phyloP scores from a whole-genome alignment of 2,888 invertebrate species.

The Drosophila falleni region DNA sequence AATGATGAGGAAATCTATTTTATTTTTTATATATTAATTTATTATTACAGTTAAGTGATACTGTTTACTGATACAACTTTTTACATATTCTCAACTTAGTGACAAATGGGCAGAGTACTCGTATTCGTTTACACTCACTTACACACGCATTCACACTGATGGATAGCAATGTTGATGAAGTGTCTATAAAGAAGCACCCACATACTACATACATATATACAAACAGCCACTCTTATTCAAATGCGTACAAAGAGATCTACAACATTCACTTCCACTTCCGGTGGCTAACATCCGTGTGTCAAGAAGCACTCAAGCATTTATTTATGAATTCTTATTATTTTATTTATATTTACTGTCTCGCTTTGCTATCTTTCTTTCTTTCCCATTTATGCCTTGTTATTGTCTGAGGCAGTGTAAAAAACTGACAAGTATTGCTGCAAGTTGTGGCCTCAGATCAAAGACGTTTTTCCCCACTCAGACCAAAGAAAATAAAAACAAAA shows the following conservation, averaged over 20 bases:
- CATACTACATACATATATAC: background rate
- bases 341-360: slow-evolving; percentile 31
- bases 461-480: slow-evolving; percentile 20
- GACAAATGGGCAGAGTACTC: background rate
- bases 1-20: no score
- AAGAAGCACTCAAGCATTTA: slow-evolving; percentile 71
- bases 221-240: slow-evolving; percentile 8
- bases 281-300: slow-evolving; percentile 73
- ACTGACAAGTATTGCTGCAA: slow-evolving; percentile 57
- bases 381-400: slow-evolving; percentile 7
- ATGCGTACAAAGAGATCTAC: slow-evolving; percentile 15
- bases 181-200: slow-evolving; percentile 26
- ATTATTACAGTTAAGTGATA: no score
- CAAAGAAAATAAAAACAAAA: background rate
- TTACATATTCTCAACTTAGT: background rate
- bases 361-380: slow-evolving; percentile 1
- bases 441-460: slow-evolving; percentile 60
- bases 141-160: slow-evolving; percentile 9
- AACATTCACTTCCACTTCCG: slow-evolving; percentile 56
- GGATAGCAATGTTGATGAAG: slow-evolving; percentile 29
- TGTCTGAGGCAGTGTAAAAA: slow-evolving; percentile 27
- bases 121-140: background rate
- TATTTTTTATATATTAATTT: no score
- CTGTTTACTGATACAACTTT: no score
- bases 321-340: slow-evolving; percentile 78